Evolutionary conservation across 92 coral and sea anemone genomes (phyloP).

Genomic region (Actinernus sp.): DNA sequence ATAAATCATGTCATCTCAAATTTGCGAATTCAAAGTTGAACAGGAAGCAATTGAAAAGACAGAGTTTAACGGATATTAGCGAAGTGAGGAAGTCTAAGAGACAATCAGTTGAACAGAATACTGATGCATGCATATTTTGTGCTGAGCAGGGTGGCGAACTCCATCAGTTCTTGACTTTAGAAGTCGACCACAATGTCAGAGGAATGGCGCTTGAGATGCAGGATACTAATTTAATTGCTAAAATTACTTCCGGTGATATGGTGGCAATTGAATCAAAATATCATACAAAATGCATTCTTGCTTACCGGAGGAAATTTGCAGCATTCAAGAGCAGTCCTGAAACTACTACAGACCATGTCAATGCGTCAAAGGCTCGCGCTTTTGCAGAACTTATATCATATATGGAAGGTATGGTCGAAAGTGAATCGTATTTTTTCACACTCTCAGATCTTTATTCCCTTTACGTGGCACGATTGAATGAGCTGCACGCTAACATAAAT

Average conservation of each 20-base stretch:
- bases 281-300: slow-evolving; percentile 4
- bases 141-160: slow-evolving; percentile 13
- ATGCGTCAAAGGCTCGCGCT: slow-evolving; percentile 32
- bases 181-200: slow-evolving; percentile 15
- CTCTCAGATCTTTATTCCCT: slow-evolving; percentile 41
- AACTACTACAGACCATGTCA: background rate
- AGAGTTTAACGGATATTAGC: background rate
- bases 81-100: slow-evolving; percentile 5
- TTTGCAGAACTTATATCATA: slow-evolving; percentile 53
- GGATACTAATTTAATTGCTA: slow-evolving; percentile 17
- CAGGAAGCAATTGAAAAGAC: slow-evolving; percentile 22
- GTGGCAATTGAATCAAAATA: slow-evolving; percentile 34
- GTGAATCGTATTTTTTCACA: slow-evolving; percentile 30
- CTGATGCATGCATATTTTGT: slow-evolving; percentile 9
- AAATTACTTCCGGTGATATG: slow-evolving; percentile 22
- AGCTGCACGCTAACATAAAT: slow-evolving; percentile 6
- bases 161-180: slow-evolving; percentile 25
- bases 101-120: background rate
- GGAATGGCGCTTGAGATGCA: slow-evolving; percentile 21
- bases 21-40: slow-evolving; percentile 35
- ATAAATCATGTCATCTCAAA: slow-evolving; percentile 40
- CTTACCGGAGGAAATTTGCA: background rate
- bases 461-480: slow-evolving; percentile 14
- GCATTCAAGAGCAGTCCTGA: slow-evolving; percentile 1
- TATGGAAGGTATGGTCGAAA: slow-evolving; percentile 36